A percentile compares a stretch with the other conserved stretches of the same genome.
phyloP scores from a whole-genome alignment of 2,888 invertebrate species.

The Phaonia tiefii region DNA sequence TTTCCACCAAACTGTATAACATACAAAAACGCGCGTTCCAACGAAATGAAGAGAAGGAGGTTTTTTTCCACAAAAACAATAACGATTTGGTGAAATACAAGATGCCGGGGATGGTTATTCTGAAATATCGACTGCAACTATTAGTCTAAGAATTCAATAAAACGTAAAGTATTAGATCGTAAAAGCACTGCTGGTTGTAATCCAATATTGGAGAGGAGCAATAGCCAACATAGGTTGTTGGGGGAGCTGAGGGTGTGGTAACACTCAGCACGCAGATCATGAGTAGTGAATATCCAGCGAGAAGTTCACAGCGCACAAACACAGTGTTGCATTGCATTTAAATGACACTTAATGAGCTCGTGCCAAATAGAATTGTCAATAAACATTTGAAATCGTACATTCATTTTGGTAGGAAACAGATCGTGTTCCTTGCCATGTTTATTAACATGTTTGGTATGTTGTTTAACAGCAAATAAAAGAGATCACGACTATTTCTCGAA shows the following conservation, averaged over 20 bases:
- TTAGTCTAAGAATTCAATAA: conserved; percentile 40
- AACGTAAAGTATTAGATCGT: conserved; percentile 30
- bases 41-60: no score
- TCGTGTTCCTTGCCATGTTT: conserved; percentile 61
- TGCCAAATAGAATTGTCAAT: conserved; percentile 75
- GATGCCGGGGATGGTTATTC: conserved; percentile 42
- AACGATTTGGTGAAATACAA: conserved; percentile 4
- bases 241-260: no score
- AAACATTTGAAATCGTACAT: conserved; percentile 12
- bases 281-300: no score
- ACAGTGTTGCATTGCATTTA: conserved; percentile 73
- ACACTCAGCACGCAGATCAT: conserved; percentile 41
- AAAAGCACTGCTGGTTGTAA: conserved; percentile 35
- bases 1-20: background rate
- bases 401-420: conserved; percentile 25
- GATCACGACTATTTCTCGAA: conserved; percentile 60
- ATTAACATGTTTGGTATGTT: conserved; percentile 62
- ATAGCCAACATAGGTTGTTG: no score
- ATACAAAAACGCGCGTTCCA: no score
- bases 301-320: conserved; percentile 8
- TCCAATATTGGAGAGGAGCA: no score
- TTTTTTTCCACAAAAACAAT: no score
- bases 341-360: conserved; percentile 79
- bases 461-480: conserved; percentile 28
- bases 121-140: conserved; percentile 21